phyloP scores from a whole-genome alignment of 2,113 vertebrate species.

The Drymodes brunneopygia region DNA sequence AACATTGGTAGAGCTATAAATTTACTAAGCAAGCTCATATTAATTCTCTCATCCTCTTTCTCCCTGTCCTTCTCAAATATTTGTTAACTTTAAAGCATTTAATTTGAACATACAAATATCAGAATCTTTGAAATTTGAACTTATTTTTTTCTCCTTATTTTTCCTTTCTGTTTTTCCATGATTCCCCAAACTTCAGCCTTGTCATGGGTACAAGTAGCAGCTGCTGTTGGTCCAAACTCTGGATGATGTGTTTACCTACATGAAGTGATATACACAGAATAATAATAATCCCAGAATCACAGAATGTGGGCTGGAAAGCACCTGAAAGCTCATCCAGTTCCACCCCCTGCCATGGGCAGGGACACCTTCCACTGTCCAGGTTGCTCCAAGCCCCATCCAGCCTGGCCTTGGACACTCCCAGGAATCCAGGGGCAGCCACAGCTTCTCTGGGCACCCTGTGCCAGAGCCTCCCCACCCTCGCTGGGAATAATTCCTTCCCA shows the following conservation, averaged over 20 bases:
- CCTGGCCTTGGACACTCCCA: not conserved
- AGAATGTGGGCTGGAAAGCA: not conserved
- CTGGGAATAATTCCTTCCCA: not conserved
- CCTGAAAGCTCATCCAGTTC: not conserved
- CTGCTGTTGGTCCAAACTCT: not conserved
- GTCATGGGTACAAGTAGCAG: not conserved
- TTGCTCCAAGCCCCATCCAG: accelerated
- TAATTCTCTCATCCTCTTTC: not conserved
- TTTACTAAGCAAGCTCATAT: not conserved
- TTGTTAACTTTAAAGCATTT: not conserved
- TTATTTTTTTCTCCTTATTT: not conserved
- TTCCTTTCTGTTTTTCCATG: not conserved
- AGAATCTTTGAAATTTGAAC: not conserved
- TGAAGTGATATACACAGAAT: not conserved
- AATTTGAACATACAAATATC: not conserved
- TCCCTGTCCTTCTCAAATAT: not conserved
- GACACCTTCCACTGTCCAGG: accelerated
- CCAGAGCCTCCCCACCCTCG: not conserved
- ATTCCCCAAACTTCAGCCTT: not conserved
- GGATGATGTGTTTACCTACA: not conserved
- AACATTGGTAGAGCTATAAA: not conserved
- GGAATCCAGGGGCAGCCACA: not conserved
- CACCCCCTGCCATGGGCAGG: not conserved
- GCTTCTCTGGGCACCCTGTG: not conserved
- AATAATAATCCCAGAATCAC: not conserved